Evolutionary conservation across 1,140 invertebrate species (phyloP).

Genomic region (Semibalanus balanoides): DNA sequence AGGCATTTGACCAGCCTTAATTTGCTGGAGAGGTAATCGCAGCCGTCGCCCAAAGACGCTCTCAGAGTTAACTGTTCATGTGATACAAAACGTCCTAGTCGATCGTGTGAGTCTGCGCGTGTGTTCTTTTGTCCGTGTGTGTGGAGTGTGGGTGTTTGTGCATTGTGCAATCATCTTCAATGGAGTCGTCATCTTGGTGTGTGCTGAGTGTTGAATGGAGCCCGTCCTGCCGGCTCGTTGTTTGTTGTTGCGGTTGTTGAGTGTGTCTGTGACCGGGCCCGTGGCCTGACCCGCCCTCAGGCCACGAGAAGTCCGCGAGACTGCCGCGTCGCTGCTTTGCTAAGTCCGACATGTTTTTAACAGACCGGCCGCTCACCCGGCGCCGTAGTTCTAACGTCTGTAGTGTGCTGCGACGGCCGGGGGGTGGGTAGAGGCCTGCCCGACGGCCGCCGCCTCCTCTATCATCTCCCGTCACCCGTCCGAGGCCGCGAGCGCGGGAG

Average conservation of each 20-base stretch:
- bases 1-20: no score
- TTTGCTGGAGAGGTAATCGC: neutral
- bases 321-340: neutral
- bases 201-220: neutral
- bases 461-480: neutral
- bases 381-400: neutral
- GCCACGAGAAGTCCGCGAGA: no score
- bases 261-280: no score
- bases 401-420: neutral
- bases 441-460: neutral
- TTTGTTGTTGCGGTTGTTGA: neutral
- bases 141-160: neutral
- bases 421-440: no score
- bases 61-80: neutral
- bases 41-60: neutral
- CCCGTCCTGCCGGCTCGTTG: neutral
- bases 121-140: neutral
- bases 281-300: no score
- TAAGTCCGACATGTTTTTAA: neutral
- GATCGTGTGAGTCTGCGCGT: neutral
- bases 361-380: neutral
- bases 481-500: no score
- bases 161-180: neutral
- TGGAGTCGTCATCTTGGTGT: neutral
- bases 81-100: neutral